Conservation (phyloP, 2,113 vertebrate species). For the Brachionichthys hirsutus region DNA sequence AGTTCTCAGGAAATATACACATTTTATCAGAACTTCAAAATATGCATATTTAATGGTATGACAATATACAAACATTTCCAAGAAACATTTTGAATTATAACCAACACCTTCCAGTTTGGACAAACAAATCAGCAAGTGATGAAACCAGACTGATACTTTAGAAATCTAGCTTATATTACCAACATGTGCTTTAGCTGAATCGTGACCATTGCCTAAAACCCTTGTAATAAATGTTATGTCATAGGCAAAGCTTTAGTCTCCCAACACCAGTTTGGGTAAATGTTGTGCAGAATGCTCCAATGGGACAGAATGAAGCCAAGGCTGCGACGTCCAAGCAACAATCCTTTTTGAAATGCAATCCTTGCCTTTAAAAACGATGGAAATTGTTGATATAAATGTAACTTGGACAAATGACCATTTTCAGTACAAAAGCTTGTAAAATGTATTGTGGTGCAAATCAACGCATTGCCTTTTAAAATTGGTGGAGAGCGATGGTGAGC, state of each 20-base stretch:
- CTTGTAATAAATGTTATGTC: constrained; percentile 63
- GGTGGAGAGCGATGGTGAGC: constrained; percentile 55
- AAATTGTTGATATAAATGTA: constrained; percentile 82
- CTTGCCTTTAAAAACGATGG: constrained; percentile 76
- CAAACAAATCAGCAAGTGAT: constrained; percentile 58
- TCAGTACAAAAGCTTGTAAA: constrained; percentile 86
- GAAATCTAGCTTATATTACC: constrained; percentile 47
- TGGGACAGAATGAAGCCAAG: constrained; percentile 68
- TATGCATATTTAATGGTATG: constrained; percentile 70
- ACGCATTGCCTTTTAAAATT: constrained; percentile 59
- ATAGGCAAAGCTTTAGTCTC: constrained; percentile 57
- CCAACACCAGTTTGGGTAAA: constrained; percentile 73
- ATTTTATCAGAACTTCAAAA: constrained; percentile 36
- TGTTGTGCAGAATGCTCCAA: constrained; percentile 69
- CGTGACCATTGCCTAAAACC: constrained; percentile 53
- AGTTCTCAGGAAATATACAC: neutral
- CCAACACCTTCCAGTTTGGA: constrained; percentile 69
- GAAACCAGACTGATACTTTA: constrained; percentile 55
- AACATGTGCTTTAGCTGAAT: constrained; percentile 61
- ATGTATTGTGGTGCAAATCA: constrained; percentile 81
- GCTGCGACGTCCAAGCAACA: constrained; percentile 74
- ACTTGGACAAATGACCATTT: constrained; percentile 79
- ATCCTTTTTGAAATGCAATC: constrained; percentile 58
- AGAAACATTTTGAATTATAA: constrained; percentile 62
- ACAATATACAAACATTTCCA: constrained; percentile 70